A percentile compares a stretch with the other conserved stretches of the same genome.
phyloP scores from a whole-genome alignment of 2,797 vertebrate genomes.

The Rhincodon typus region DNA sequence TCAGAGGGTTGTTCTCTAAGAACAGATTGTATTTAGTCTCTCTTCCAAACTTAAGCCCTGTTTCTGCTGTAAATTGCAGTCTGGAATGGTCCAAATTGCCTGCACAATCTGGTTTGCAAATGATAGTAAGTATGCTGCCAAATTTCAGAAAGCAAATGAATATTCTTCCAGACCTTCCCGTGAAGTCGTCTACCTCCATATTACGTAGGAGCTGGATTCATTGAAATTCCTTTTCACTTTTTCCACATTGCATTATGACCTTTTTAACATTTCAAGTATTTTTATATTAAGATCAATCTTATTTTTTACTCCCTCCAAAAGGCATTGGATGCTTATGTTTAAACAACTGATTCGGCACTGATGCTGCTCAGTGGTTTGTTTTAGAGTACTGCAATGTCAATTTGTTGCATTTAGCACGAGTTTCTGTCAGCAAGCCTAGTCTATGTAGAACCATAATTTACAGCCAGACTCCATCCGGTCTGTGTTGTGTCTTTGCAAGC shows the following conservation, averaged over 20 bases:
- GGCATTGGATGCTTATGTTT: neutral
- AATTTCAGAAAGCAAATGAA: neutral
- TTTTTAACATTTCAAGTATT: too few relatives aligned
- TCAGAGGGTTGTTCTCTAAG: too few relatives aligned
- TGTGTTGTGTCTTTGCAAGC: neutral
- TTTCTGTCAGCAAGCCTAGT: neutral
- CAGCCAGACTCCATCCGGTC: neutral
- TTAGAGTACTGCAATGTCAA: neutral
- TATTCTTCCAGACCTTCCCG: neutral
- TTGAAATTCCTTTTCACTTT: neutral
- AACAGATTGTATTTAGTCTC: neutral
- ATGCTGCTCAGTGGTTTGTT: neutral
- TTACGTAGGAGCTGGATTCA: neutral
- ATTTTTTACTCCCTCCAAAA: neutral
- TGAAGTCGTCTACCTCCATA: neutral
- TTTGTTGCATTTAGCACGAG: neutral
- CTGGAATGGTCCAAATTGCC: neutral
- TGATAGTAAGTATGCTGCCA: neutral
- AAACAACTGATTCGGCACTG: neutral
- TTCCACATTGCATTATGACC: neutral
- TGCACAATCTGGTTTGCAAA: conserved; percentile 18
- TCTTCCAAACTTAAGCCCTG: neutral
- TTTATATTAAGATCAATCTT: too few relatives aligned
- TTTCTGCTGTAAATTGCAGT: neutral
- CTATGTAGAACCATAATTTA: neutral